These are phyloP conservation scores for Aphaenogaster ashmeadi DNA, from an alignment of 1,140 invertebrate species.

Conservation along the genomic window DNA sequence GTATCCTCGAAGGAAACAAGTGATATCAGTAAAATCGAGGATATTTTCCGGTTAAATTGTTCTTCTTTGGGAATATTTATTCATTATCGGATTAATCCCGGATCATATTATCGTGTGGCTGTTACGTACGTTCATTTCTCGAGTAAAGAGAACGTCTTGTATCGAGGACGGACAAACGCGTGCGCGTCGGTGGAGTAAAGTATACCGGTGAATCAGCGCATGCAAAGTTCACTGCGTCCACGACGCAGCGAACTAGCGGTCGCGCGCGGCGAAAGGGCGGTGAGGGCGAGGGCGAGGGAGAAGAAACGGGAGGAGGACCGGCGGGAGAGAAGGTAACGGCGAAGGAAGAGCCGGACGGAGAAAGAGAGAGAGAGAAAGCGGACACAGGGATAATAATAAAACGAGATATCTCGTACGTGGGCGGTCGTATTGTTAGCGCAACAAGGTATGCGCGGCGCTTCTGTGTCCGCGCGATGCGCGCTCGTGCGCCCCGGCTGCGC, in stretches of 20 bases:
- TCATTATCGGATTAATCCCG: neutral
- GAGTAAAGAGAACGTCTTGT: slow-evolving; percentile 35
- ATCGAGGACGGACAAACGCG: slow-evolving; percentile 37
- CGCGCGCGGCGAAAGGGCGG: slow-evolving; percentile 54
- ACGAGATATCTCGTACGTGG: slow-evolving; percentile 84
- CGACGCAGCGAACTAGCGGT: slow-evolving; percentile 37
- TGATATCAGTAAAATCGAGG: neutral
- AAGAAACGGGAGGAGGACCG: slow-evolving; percentile 53
- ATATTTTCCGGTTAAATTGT: neutral
- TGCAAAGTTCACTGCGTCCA: slow-evolving; percentile 33
- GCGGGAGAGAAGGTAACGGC: neutral
- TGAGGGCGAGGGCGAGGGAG: neutral
- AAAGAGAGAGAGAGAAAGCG: slow-evolving; percentile 60
- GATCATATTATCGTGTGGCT: neutral
- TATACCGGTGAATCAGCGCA: slow-evolving; percentile 45
- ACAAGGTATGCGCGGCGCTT: slow-evolving; percentile 84
- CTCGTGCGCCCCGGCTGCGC: slow-evolving; percentile 76
- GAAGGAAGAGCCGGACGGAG: neutral
- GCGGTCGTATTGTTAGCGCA: slow-evolving; percentile 85
- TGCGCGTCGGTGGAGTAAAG: slow-evolving; percentile 30
- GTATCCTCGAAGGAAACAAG: neutral
- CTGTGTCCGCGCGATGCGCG: slow-evolving; percentile 78
- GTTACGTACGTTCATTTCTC: neutral
- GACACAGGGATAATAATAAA: slow-evolving; percentile 80
- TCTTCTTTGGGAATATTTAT: neutral